Conservation (phyloP, 2,888 invertebrate genomes). For the Orthosia incerta region DNA sequence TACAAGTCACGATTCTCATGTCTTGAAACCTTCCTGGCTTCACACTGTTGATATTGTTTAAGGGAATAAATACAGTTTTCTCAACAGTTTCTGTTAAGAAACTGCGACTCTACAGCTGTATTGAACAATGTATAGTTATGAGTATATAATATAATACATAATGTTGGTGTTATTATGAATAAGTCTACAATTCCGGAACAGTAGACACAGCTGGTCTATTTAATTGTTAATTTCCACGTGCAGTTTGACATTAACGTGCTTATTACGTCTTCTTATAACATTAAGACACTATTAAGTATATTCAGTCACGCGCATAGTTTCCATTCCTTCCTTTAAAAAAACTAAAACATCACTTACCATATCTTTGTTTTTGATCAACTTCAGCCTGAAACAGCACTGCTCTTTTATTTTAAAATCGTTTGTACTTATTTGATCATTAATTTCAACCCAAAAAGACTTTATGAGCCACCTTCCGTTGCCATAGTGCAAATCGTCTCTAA, state of each 20-base stretch:
- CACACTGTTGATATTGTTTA: conserved; percentile 58
- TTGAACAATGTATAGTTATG: neutral
- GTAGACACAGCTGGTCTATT: conserved; percentile 26
- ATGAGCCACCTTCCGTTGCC: neutral
- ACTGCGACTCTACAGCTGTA: neutral
- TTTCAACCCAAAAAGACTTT: neutral
- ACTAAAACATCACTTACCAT: neutral
- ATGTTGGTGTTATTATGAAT: conserved; percentile 4
- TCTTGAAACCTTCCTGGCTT: conserved; percentile 68
- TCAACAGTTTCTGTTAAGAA: conserved; percentile 16
- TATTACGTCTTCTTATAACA: no score
- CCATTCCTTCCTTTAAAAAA: neutral
- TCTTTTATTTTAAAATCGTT: neutral
- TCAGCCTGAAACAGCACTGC: neutral
- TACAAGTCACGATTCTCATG: conserved; percentile 66
- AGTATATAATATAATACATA: neutral
- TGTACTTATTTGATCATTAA: neutral
- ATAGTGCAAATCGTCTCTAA: neutral
- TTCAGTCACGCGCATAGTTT: no score
- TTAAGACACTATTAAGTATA: neutral
- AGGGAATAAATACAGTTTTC: conserved; percentile 46
- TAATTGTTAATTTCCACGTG: conserved; percentile 20
- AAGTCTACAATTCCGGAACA: neutral
- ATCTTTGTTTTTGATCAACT: neutral
- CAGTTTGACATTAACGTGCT: neutral